Conservation (phyloP, 1,140 invertebrate genomes). For the Caerostris extrusa region DNA sequence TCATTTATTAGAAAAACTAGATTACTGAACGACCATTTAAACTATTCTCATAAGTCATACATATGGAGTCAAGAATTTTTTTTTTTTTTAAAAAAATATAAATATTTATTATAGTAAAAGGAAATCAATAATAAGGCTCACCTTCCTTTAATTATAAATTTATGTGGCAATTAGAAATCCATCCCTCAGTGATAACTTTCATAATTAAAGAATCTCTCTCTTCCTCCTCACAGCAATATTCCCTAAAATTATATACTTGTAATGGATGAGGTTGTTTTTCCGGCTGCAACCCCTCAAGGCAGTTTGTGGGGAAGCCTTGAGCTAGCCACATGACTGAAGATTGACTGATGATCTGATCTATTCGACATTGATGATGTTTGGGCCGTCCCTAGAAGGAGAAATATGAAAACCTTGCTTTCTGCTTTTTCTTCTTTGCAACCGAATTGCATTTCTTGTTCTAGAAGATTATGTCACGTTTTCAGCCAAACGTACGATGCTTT, state of each 20-base stretch:
- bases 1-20: too few species aligned
- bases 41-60: too few species aligned
- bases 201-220: neutral
- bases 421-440: neutral
- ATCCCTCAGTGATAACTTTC: too few species aligned
- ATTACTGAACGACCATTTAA: too few species aligned
- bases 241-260: neutral
- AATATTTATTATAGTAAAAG: too few species aligned
- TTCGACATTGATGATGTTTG: constrained; percentile 39
- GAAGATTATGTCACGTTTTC: constrained; percentile 15
- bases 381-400: neutral
- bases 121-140: too few species aligned
- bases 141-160: too few species aligned
- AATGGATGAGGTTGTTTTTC: constrained; percentile 13
- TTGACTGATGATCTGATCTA: constrained; percentile 35
- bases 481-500: constrained; percentile 5
- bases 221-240: neutral
- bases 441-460: neutral
- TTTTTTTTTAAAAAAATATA: too few species aligned
- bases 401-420: constrained; percentile 13
- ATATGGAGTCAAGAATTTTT: too few species aligned
- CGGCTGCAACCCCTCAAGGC: neutral
- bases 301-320: constrained; percentile 14
- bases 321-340: neutral
- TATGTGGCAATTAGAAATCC: too few species aligned